phyloP scores from a whole-genome alignment of 2,113 vertebrate species.

The Microtus oregoni region DNA sequence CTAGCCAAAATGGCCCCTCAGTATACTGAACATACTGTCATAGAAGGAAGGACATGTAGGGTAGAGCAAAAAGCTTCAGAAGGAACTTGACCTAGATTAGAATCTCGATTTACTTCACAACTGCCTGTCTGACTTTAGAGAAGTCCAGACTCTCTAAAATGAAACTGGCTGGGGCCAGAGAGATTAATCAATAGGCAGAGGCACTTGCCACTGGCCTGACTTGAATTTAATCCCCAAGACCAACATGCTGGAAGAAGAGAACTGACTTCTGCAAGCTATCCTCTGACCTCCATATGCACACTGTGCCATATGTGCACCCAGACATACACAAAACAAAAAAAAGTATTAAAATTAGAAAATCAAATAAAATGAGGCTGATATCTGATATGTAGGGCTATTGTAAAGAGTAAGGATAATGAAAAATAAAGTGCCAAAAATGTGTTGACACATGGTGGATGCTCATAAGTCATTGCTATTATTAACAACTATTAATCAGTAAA shows the following conservation, averaged over 20 bases:
- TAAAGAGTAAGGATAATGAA: not conserved
- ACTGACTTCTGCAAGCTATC: not conserved
- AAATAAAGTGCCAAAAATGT: not conserved
- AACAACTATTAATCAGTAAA: conserved; percentile 18
- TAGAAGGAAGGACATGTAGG: not conserved
- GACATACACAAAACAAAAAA: not conserved
- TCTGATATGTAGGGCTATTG: not conserved
- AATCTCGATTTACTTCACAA: not conserved
- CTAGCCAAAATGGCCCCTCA: not conserved
- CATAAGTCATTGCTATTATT: conserved; percentile 37
- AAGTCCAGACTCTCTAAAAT: conserved; percentile 10
- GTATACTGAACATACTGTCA: not conserved
- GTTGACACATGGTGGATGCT: not conserved
- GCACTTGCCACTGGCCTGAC: not conserved
- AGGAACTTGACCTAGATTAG: not conserved
- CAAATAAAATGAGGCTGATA: not conserved
- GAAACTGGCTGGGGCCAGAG: not conserved
- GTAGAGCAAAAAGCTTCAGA: not conserved
- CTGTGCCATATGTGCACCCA: not conserved
- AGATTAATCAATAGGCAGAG: not conserved
- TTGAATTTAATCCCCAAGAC: not conserved
- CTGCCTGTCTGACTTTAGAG: not conserved
- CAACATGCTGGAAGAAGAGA: not conserved
- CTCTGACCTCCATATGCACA: not conserved
- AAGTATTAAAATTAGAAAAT: not conserved